A percentile compares a stretch with the other conserved stretches of the same genome.
Conservation (phyloP, 2,888 invertebrate species). For the Homarus gammarus region DNA sequence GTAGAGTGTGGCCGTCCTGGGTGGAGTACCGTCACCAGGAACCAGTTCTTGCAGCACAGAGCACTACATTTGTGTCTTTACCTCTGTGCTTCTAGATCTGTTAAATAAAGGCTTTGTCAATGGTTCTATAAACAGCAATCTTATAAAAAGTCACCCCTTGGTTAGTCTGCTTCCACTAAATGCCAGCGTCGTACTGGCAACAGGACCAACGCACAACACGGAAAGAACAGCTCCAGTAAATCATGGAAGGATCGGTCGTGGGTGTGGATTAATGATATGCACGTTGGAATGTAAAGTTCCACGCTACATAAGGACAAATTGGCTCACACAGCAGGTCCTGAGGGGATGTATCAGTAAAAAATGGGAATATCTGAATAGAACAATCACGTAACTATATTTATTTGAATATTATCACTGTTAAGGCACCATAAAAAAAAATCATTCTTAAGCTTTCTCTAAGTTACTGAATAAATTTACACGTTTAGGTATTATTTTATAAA, state of each 20-base stretch:
- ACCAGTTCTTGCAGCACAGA: conserved; percentile 6
- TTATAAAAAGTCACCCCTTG: neutral
- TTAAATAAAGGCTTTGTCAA: neutral
- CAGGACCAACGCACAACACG: neutral
- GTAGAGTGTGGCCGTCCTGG: conserved; percentile 2
- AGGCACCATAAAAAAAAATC: no score
- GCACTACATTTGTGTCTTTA: neutral
- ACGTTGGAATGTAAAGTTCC: neutral
- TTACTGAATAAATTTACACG: no score
- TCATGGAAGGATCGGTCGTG: neutral
- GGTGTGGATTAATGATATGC: neutral
- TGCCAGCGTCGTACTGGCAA: neutral
- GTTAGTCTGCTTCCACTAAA: no score
- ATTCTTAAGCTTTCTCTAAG: no score
- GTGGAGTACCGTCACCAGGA: conserved; percentile 17
- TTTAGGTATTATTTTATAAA: no score
- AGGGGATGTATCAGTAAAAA: no score
- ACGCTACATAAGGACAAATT: conserved; percentile 22
- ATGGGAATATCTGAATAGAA: no score
- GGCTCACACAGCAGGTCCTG: neutral
- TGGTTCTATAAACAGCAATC: neutral
- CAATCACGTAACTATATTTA: no score
- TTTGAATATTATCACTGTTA: no score
- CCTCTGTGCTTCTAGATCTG: neutral
- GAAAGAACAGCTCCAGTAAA: neutral